Base-by-base conservation (phyloP, 2,888 invertebrate genomes). In the Hymenopus coronatus region DNA sequence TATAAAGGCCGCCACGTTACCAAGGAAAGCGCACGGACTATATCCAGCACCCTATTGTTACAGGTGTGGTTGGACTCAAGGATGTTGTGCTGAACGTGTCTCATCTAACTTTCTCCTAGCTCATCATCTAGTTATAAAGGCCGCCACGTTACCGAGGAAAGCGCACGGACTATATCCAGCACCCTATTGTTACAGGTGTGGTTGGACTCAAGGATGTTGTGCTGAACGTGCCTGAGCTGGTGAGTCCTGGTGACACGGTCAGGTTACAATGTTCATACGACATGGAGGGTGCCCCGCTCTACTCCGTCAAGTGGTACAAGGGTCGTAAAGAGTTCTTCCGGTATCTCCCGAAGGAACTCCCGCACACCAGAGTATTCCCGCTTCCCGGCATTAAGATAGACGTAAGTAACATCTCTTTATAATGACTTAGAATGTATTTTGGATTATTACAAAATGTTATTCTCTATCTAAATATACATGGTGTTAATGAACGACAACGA, bases 231-330 rank as follows among this genome's bases (percentile, higher is more conserved):
- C 97, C 97, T 85, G 94, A 94, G 90, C 96, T 97, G 2, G 97
- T 96, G 82, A 94, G 95, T 89, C 95, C 96, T 82, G 96, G 96
- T 85, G 95, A 96, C 91, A 96, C 96, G 1, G 96, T 97, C 87
- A 96, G 96, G 84, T 94, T 97, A 90, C 95, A 96, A 92, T 97
- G 97, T 93, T 95, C 95, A 91, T 97, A 96, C 94, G 96, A 97
- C 93, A 94, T 97, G 89, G 96, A 96, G 92, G 95, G 95, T 86
- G 96, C 97, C 91, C 95, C 95, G 1, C 93, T 97, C 25, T 97
- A 97, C 93, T 96, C 97, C 89, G 96, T 97, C 91, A 97, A 97
- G 93, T 97, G 97, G 97, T 97, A 97, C 94, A 95, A 96, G 91
- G 96, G 97, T 12, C 92, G 94, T n/a, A 95, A 96, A 91, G 97